Percentiles rank a stretch among this genome's conserved stretches.
These are phyloP conservation scores for Melolontha melolontha DNA, from an alignment of 2,888 invertebrate genomes.

Conservation along the genomic window DNA sequence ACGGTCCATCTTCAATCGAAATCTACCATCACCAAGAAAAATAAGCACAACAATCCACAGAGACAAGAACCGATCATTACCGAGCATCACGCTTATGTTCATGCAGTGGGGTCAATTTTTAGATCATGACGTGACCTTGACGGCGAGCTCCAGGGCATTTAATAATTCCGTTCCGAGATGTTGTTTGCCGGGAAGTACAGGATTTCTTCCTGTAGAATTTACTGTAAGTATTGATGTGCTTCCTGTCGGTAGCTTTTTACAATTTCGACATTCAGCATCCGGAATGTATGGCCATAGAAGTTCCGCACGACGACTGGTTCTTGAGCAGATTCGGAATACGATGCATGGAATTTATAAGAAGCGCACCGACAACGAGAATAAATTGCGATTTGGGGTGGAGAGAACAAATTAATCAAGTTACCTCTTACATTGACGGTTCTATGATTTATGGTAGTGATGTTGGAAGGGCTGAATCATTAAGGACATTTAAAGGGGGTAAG, in stretches of 20 bases:
- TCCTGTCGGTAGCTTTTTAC: constrained; percentile 50
- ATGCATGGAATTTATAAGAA: constrained; percentile 86
- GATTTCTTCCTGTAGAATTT: constrained; percentile 72
- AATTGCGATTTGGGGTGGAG: constrained; percentile 86
- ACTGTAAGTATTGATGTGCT: constrained; percentile 66
- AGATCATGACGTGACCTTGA: constrained; percentile 88
- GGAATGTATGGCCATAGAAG: constrained; percentile 85
- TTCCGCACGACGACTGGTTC: constrained; percentile 79
- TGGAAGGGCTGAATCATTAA: constrained; percentile 78
- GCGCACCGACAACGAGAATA: constrained; percentile 82
- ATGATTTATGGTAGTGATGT: constrained; percentile 85
- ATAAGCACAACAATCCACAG: constrained; percentile 79
- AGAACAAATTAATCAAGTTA: constrained; percentile 88
- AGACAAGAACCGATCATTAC: constrained; percentile 74
- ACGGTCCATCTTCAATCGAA: constrained; percentile 70
- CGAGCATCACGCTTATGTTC: constrained; percentile 80
- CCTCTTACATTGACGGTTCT: constrained; percentile 85
- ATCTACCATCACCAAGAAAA: constrained; percentile 80
- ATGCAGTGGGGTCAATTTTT: constrained; percentile 95
- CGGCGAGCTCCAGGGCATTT: constrained; percentile 81
- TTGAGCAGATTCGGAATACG: constrained; percentile 77
- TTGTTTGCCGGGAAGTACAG: constrained; percentile 73
- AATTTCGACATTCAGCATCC: constrained; percentile 74
- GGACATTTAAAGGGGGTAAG: constrained; percentile 80
- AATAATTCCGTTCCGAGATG: constrained; percentile 85